phyloP scores from a whole-genome alignment of 1,140 invertebrate species.

The Heliconius hewitsoni region DNA sequence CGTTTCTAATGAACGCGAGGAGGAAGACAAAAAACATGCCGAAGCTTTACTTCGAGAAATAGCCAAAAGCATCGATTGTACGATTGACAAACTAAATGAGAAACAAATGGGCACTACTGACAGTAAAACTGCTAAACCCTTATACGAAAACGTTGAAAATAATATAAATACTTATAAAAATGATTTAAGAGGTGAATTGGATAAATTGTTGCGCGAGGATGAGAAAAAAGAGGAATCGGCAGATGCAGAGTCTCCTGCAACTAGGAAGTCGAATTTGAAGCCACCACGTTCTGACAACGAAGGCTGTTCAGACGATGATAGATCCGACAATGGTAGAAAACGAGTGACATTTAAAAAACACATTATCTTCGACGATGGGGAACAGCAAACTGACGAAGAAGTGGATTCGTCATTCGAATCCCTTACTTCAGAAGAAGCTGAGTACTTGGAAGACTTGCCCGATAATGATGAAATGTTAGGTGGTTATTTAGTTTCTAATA shows the following conservation, averaged over 20 bases:
- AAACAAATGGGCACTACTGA: slow-evolving; percentile 65
- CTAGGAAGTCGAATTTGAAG: slow-evolving; percentile 73
- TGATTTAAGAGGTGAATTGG: slow-evolving; percentile 61
- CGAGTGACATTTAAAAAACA: slow-evolving; percentile 71
- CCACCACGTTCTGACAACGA: slow-evolving; percentile 69
- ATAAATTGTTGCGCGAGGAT: slow-evolving; percentile 52
- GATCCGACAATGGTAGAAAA: slow-evolving; percentile 71
- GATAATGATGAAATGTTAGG: slow-evolving; percentile 63
- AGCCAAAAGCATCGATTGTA: slow-evolving; percentile 67
- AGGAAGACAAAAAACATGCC: slow-evolving; percentile 65
- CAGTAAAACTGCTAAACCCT: slow-evolving; percentile 51
- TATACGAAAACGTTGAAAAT: slow-evolving; percentile 55
- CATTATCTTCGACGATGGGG: slow-evolving; percentile 72
- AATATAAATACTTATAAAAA: slow-evolving; percentile 57
- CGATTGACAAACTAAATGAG: slow-evolving; percentile 62
- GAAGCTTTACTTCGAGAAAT: slow-evolving; percentile 70
- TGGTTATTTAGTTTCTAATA: slow-evolving; percentile 53
- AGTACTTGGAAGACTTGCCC: slow-evolving; percentile 66
- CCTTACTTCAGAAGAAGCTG: slow-evolving; percentile 65
- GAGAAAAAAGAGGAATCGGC: slow-evolving; percentile 40
- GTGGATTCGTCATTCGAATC: slow-evolving; percentile 73
- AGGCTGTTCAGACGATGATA: slow-evolving; percentile 70
- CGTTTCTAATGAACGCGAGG: slow-evolving; percentile 56
- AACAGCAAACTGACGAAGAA: slow-evolving; percentile 73
- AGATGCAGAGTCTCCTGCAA: slow-evolving; percentile 49